A percentile compares a stretch with the other conserved stretches of the same genome.
Evolutionary conservation across 2,888 invertebrate genomes (phyloP).

Genomic region (Galerucella pusilla): DNA sequence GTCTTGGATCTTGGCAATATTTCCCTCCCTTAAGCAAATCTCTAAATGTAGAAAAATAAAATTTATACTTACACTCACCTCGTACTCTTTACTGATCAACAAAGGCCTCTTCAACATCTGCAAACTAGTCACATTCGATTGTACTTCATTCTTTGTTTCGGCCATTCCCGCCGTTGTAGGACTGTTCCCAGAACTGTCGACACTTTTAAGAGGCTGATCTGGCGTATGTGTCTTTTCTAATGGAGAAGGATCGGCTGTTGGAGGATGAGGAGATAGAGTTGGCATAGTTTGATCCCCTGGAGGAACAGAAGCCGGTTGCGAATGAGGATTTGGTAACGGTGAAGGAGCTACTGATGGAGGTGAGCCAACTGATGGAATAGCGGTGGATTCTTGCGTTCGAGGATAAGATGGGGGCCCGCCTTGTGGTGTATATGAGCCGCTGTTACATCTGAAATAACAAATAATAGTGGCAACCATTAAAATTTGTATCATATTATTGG

Average conservation of each 20-base stretch:
- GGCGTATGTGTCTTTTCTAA: slow-evolving; percentile 50
- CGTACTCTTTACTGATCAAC: slow-evolving; percentile 81
- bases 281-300: slow-evolving; percentile 75
- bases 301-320: slow-evolving; percentile 75
- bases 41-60: neutral
- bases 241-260: slow-evolving; percentile 66
- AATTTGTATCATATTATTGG: neutral
- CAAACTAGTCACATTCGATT: slow-evolving; percentile 29
- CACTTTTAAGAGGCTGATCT: slow-evolving; percentile 45
- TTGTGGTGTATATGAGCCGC: slow-evolving; percentile 69
- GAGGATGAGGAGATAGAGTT: slow-evolving; percentile 77
- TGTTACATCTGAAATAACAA: slow-evolving; percentile 56
- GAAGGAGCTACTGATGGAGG: slow-evolving; percentile 72
- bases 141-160: slow-evolving; percentile 46
- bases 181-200: slow-evolving; percentile 46
- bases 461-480: neutral
- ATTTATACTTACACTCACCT: slow-evolving; percentile 63
- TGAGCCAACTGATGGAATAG: slow-evolving; percentile 70
- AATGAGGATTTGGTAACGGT: slow-evolving; percentile 78
- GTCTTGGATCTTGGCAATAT: too few species aligned
- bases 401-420: slow-evolving; percentile 77
- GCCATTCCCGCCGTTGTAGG: slow-evolving; percentile 46
- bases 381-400: slow-evolving; percentile 70
- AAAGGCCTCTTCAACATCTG: slow-evolving; percentile 77
- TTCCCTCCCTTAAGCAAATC: too few species aligned